These are phyloP conservation scores for Dicrostonyx torquatus DNA, from an alignment of 2,797 vertebrate genomes.

Conservation along the genomic window DNA sequence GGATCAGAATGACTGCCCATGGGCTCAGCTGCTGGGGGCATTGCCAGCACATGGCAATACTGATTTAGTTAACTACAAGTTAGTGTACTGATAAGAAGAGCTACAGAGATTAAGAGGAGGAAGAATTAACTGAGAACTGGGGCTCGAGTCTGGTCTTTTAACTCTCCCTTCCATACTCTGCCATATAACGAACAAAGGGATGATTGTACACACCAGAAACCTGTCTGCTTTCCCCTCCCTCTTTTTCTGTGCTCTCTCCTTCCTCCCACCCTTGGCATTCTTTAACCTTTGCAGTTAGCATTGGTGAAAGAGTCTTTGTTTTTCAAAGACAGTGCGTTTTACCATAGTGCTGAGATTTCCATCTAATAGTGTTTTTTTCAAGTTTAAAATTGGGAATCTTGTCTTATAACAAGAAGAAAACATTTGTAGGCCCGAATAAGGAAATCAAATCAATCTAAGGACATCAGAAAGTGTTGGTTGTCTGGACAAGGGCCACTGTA, in stretches of 20 bases:
- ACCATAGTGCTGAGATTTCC: neutral
- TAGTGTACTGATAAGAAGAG: neutral
- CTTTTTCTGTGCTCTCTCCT: neutral
- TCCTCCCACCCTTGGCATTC: neutral
- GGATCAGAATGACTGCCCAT: neutral
- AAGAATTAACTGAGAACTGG: neutral
- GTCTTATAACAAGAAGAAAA: neutral
- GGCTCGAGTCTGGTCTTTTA: neutral
- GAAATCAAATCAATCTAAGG: neutral
- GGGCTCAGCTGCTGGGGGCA: neutral
- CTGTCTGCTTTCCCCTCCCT: neutral
- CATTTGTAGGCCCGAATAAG: neutral
- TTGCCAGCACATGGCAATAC: too few species aligned
- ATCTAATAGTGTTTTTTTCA: neutral
- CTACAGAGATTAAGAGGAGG: neutral
- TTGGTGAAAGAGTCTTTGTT: neutral
- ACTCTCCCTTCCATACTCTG: neutral
- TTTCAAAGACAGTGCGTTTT: neutral
- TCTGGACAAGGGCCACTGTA: neutral
- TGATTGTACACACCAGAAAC: neutral
- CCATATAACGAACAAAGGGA: neutral
- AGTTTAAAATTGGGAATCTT: constrained; percentile 1
- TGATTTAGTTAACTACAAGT: neutral
- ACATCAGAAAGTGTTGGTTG: neutral
- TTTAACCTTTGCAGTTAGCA: constrained; percentile 10